Evolutionary conservation across 2,888 invertebrate genomes (phyloP).

Genomic region (Cephus pulcher): DNA sequence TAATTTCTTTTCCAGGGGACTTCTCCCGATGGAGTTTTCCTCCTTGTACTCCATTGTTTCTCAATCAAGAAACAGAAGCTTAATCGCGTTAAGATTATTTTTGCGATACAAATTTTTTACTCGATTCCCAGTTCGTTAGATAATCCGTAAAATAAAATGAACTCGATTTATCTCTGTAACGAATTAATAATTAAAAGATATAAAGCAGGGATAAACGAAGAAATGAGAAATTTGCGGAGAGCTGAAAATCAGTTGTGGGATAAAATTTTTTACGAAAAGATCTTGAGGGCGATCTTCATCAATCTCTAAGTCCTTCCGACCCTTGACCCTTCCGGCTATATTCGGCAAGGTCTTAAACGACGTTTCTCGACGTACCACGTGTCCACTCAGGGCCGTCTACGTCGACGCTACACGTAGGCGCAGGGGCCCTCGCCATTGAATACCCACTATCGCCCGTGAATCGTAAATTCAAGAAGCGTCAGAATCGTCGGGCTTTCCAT

Average conservation of each 20-base stretch:
- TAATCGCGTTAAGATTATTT: background rate
- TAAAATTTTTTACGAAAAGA: background rate
- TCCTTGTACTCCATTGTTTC: background rate
- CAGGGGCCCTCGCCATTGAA: background rate
- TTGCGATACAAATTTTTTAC: background rate
- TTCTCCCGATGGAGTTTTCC: background rate
- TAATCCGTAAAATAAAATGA: background rate
- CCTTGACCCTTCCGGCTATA: background rate
- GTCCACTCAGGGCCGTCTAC: background rate
- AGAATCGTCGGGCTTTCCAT: background rate
- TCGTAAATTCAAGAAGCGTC: background rate
- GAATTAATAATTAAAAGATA: background rate
- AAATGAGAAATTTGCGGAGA: background rate
- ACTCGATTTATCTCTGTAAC: background rate
- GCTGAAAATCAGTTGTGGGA: background rate
- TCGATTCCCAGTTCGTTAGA: background rate
- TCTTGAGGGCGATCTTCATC: background rate
- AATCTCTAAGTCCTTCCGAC: conserved; percentile 4
- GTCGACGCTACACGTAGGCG: background rate
- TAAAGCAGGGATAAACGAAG: background rate
- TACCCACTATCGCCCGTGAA: background rate
- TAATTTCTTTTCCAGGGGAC: background rate
- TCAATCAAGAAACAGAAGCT: background rate
- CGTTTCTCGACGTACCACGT: background rate
- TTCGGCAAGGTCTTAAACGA: background rate